Percentiles rank a stretch among this genome's conserved stretches.
These are phyloP conservation scores for Falco biarmicus DNA, from an alignment of 2,797 vertebrate species.

Conservation along the genomic window DNA sequence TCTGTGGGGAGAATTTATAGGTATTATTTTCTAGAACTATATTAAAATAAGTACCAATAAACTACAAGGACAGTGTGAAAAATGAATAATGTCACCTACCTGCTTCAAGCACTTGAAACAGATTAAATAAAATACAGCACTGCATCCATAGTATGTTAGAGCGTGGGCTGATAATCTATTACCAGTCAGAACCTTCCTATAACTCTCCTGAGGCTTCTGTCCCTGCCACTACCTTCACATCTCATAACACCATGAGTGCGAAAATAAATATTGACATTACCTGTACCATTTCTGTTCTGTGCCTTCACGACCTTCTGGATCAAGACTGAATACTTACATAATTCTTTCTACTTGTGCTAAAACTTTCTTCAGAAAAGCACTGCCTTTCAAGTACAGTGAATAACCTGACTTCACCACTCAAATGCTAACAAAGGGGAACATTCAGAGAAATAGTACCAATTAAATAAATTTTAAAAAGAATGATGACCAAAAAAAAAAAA, in stretches of 20 bases:
- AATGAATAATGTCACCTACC: not conserved
- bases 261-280: constrained; percentile 23
- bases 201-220: not conserved
- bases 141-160: not conserved
- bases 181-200: not conserved
- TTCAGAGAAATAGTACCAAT: not conserved
- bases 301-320: not conserved
- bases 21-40: not conserved
- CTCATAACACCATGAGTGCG: not conserved
- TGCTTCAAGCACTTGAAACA: not conserved
- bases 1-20: not conserved
- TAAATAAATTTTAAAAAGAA: not conserved
- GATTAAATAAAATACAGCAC: not conserved
- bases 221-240: not conserved
- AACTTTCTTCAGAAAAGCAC: not conserved
- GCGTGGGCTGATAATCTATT: not conserved
- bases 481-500: no score
- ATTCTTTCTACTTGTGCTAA: not conserved
- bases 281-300: not conserved
- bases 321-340: not conserved
- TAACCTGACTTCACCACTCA: not conserved
- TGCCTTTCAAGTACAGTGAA: not conserved
- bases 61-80: not conserved
- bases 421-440: not conserved
- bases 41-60: constrained; percentile 16